Conservation (phyloP, 2,888 invertebrate genomes). For the Portevinia maculata region DNA sequence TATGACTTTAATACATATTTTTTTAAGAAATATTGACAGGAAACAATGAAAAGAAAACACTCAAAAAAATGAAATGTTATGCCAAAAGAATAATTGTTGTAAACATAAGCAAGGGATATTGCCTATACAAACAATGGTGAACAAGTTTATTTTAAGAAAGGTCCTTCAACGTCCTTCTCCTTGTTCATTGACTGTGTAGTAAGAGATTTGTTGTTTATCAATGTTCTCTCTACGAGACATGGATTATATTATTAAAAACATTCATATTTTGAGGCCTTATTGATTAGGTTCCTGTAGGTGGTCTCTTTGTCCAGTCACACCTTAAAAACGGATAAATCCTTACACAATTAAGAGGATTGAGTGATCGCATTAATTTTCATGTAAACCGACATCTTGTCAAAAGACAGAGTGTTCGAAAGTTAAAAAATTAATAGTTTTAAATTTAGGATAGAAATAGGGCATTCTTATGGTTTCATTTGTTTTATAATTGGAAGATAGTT, state of each 20-base stretch:
- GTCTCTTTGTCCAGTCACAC: slow-evolving; percentile 7
- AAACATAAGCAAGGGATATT: slow-evolving; percentile 67
- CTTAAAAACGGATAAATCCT: neutral
- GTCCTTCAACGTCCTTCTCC: neutral
- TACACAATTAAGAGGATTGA: neutral
- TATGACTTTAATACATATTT: slow-evolving; percentile 60
- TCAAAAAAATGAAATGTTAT: slow-evolving; percentile 66
- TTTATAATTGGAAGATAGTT: no score
- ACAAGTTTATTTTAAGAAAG: slow-evolving; percentile 54
- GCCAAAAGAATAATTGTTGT: slow-evolving; percentile 73
- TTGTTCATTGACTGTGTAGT: slow-evolving; percentile 29
- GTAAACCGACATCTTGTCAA: neutral
- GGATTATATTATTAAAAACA: slow-evolving; percentile 30
- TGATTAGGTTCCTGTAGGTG: slow-evolving; percentile 24
- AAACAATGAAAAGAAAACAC: slow-evolving; percentile 29
- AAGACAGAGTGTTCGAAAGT: neutral
- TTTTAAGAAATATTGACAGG: slow-evolving; percentile 50
- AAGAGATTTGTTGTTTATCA: no score
- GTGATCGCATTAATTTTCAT: slow-evolving; percentile 4
- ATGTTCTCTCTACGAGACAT: slow-evolving; percentile 1
- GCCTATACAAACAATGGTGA: slow-evolving; percentile 68
- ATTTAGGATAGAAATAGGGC: no score
- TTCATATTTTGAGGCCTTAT: slow-evolving; percentile 12
- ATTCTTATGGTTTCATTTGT: no score
- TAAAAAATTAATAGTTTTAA: no score